Conservation (phyloP, 2,113 vertebrate genomes). For the Malurus alboscapulatus region DNA sequence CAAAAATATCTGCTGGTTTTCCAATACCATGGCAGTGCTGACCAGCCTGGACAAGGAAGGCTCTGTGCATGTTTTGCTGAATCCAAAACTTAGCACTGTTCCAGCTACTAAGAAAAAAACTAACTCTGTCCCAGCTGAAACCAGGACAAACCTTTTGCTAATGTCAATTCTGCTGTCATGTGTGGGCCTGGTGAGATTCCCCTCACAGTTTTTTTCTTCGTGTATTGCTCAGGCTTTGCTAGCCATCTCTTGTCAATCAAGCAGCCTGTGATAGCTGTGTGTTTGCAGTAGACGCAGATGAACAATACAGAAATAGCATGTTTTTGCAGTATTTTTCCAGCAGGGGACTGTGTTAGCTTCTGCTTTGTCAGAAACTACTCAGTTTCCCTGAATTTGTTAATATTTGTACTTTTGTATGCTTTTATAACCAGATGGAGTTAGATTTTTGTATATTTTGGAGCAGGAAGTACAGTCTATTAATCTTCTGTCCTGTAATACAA, state of each 20-base stretch:
- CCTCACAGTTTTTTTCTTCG: neutral
- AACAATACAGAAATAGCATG: neutral
- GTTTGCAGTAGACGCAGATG: neutral
- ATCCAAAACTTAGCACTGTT: neutral
- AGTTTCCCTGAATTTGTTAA: neutral
- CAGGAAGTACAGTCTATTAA: neutral
- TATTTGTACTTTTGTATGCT: neutral
- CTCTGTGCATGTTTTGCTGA: neutral
- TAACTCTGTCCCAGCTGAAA: neutral
- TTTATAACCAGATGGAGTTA: neutral
- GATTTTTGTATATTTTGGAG: neutral
- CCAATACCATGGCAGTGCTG: neutral
- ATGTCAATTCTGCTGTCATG: neutral
- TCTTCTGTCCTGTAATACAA: neutral
- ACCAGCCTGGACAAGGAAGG: neutral
- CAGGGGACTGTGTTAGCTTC: constrained; percentile 52
- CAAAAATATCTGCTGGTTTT: neutral
- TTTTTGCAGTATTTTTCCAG: constrained; percentile 35
- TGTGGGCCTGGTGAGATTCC: neutral
- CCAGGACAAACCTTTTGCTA: neutral
- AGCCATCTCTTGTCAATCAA: neutral
- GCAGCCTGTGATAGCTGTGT: neutral
- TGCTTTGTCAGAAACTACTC: neutral
- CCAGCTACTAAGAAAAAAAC: neutral
- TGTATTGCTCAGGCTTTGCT: neutral